phyloP scores from a whole-genome alignment of 2,888 invertebrate species.

The Rutpela maculata region DNA sequence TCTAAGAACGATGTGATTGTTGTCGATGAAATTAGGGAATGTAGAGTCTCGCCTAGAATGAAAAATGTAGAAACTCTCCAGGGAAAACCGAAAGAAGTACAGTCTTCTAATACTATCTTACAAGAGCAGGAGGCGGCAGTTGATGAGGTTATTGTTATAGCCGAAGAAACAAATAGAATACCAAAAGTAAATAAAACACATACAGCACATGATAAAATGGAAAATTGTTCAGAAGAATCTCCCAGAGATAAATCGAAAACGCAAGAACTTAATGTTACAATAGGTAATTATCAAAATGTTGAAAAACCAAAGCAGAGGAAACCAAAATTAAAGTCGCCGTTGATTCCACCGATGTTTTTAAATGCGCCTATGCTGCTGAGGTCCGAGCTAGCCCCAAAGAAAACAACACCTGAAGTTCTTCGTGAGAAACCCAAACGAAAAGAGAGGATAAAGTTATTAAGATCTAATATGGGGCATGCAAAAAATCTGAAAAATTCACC shows the following conservation, averaged over 20 bases:
- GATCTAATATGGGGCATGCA: conserved; percentile 3
- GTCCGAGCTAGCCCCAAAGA: conserved; percentile 49
- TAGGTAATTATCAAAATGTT: not conserved
- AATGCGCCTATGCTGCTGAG: conserved; percentile 52
- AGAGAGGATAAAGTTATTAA: not conserved
- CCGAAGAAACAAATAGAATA: not conserved
- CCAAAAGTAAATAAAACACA: not conserved
- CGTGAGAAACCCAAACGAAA: not conserved
- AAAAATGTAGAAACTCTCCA: not conserved
- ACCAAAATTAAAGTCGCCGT: conserved; percentile 43
- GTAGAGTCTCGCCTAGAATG: conserved; percentile 22
- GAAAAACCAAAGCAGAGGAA: conserved; percentile 48
- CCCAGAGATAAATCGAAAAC: conserved; percentile 5
- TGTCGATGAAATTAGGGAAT: conserved; percentile 28
- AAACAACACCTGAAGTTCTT: not conserved
- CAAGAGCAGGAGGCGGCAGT: not conserved
- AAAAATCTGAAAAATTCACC: not conserved
- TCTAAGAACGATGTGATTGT: conserved; percentile 39
- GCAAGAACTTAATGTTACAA: conserved; percentile 8
- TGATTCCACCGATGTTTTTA: conserved; percentile 51
- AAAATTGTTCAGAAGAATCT: not conserved
- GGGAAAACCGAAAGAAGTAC: not conserved
- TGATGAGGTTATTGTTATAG: conserved; percentile 3
- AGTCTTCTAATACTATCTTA: not conserved
- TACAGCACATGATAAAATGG: not conserved